Base-by-base conservation (phyloP, 1,140 invertebrate species). In the Acromyrmex echinatior region DNA sequence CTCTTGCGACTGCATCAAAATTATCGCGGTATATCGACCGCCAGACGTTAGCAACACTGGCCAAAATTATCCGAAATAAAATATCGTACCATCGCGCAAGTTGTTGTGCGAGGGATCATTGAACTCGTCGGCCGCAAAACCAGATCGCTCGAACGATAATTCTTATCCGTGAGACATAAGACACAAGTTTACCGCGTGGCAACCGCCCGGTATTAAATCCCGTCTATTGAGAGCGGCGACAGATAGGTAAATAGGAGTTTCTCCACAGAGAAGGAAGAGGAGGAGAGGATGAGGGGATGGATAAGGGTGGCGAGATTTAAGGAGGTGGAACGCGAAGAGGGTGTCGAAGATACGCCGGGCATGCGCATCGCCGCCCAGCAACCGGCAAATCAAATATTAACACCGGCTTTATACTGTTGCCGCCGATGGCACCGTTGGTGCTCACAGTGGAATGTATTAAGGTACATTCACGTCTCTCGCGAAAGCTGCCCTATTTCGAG, bases 311-410 rank as follows among this genome's bases (percentile, higher is more conserved):
- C 70, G 53, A 63, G 87, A 60, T 71, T 60, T 79, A 76, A 45
- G 63, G 77, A 66, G 76, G 65, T 62, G 88, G 86, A 87, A 78
- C 68, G 82, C 66, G 53, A 65, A 63, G 58, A 66, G 85, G 58
- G 58, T 85, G 80, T 80, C 65, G 74, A 79, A 79, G 74, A 62
- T 87, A 63, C 56, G 78, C 7, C 49, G 65, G 80, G 86, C 88
- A 85, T 76, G 91, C 91, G 88, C 87, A 77, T 76, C 62, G 77
- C 73, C 66, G 87, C 89, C 88, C 88, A 71, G 91, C 91, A 92
- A 92, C 91, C 84, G 78, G 85, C 86, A 89, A 91, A 92, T 92
- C 86, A 89, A 92, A 91, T 92, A 91, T 91, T 91, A 88, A 91
- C 86, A 87, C 80, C 87, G 68, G 89, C 87, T 90, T 87, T 90